Percentiles rank a stretch among this genome's conserved stretches.
Evolutionary conservation across 2,888 invertebrate genomes (phyloP).

Genomic region (Lasioglossum villosulum): DNA sequence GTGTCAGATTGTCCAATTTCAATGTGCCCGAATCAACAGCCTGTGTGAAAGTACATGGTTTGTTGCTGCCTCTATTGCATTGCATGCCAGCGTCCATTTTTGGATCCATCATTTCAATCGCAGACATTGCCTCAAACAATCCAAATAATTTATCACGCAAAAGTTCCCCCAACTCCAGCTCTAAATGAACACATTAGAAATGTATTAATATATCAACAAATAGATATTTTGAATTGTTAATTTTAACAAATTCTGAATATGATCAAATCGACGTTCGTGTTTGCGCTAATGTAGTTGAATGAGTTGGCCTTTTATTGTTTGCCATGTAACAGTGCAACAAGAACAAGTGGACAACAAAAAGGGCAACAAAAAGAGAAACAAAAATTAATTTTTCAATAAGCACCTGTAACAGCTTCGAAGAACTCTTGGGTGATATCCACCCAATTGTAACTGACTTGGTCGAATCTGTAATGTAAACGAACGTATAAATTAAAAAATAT

Average conservation of each 20-base stretch:
- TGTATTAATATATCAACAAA: constrained; percentile 12
- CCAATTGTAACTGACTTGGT: constrained; percentile 87
- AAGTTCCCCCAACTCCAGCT: constrained; percentile 94
- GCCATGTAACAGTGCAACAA: background rate
- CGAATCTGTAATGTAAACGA: constrained; percentile 74
- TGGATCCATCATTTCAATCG: constrained; percentile 99
- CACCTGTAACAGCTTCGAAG: constrained; percentile 87
- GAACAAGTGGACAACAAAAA: background rate
- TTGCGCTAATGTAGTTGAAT: background rate
- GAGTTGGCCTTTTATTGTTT: background rate
- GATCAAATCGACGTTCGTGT: background rate
- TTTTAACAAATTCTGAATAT: background rate
- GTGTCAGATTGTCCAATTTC: constrained; percentile 91
- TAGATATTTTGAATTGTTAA: background rate
- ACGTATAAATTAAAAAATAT: constrained; percentile 60
- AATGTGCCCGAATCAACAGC: constrained; percentile 92
- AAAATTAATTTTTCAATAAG: constrained; percentile 49
- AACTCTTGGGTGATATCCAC: constrained; percentile 89
- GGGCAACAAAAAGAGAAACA: background rate
- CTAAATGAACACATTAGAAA: constrained; percentile 83
- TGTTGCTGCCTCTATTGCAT: constrained; percentile 94
- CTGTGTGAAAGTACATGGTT: constrained; percentile 94
- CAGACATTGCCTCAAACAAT: constrained; percentile 99
- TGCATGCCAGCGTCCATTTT: constrained; percentile 99
- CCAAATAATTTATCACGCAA: constrained; percentile 96